Evolutionary conservation across 2,888 invertebrate genomes (phyloP).

Genomic region (Schizaphis graminum): DNA sequence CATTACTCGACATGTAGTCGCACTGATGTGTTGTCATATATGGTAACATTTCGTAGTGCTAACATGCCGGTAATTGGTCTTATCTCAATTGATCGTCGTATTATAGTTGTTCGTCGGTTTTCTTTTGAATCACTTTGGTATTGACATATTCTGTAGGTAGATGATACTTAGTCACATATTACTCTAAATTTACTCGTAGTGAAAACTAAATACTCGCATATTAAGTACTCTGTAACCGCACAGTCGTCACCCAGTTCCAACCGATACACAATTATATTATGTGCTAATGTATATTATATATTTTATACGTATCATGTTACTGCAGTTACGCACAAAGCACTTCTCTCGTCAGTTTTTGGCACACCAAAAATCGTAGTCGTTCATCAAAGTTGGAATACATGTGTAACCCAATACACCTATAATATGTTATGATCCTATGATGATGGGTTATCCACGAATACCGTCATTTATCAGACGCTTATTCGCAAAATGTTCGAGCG

Average conservation of each 20-base stretch:
- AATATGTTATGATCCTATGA: neutral
- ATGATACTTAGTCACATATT: neutral
- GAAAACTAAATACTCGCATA: neutral
- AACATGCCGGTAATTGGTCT: constrained; percentile 40
- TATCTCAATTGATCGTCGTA: constrained; percentile 19
- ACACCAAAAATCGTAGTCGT: neutral
- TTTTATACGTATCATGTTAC: neutral
- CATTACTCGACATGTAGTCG: constrained; percentile 5
- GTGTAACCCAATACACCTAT: neutral
- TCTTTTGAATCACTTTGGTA: neutral
- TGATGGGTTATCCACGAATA: neutral
- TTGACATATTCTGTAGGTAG: neutral
- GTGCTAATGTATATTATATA: neutral
- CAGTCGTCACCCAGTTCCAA: neutral
- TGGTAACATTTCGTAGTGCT: constrained; percentile 21
- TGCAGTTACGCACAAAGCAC: neutral
- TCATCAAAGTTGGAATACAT: neutral
- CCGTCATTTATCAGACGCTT: neutral
- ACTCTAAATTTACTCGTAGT: neutral
- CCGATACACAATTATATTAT: neutral
- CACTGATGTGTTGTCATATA: constrained; percentile 30
- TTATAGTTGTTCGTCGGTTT: neutral
- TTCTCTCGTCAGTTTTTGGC: neutral
- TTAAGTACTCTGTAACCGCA: neutral
- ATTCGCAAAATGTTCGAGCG: neutral